phyloP scores from a whole-genome alignment of 2,888 invertebrate species.

The Pseudoips prasinana region DNA sequence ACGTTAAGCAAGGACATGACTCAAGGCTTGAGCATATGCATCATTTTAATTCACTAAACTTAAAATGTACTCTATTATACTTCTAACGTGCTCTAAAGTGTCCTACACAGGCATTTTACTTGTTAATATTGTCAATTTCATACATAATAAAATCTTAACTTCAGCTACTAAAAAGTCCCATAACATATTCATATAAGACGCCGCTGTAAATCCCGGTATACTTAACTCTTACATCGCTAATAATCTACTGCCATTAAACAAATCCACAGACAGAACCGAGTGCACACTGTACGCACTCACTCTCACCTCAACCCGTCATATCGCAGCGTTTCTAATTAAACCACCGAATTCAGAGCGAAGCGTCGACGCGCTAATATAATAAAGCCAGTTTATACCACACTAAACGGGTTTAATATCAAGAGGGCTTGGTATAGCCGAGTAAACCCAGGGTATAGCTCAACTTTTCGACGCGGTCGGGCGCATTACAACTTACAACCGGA shows the following conservation, averaged over 20 bases:
- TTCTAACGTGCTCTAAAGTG: no score
- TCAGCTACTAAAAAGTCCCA: not conserved
- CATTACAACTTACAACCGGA: slow-evolving; percentile 65
- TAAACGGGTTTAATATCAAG: slow-evolving; percentile 76
- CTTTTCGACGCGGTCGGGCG: slow-evolving; percentile 62
- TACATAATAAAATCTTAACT: no score
- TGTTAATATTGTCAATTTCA: no score
- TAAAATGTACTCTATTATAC: no score
- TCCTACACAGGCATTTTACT: no score
- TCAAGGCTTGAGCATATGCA: no score
- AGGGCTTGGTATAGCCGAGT: slow-evolving; percentile 33
- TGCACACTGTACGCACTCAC: slow-evolving; percentile 23
- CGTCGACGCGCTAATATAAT: slow-evolving; percentile 76
- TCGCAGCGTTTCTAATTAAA: slow-evolving; percentile 59
- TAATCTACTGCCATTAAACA: slow-evolving; percentile 27
- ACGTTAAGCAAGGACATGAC: no score
- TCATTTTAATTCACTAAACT: no score
- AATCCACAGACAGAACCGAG: slow-evolving; percentile 28
- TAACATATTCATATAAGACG: not conserved
- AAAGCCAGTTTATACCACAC: slow-evolving; percentile 73
- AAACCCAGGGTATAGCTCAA: slow-evolving; percentile 46
- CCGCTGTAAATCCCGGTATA: not conserved
- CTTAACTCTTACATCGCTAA: slow-evolving; percentile 15
- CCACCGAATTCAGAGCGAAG: slow-evolving; percentile 54
- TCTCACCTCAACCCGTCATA: slow-evolving; percentile 46